Evolutionary conservation across 1,140 invertebrate genomes (phyloP), one percentile per base, ranked within the genome.

Genomic region (fruit fly (Drosophila melanogaster)): DNA sequence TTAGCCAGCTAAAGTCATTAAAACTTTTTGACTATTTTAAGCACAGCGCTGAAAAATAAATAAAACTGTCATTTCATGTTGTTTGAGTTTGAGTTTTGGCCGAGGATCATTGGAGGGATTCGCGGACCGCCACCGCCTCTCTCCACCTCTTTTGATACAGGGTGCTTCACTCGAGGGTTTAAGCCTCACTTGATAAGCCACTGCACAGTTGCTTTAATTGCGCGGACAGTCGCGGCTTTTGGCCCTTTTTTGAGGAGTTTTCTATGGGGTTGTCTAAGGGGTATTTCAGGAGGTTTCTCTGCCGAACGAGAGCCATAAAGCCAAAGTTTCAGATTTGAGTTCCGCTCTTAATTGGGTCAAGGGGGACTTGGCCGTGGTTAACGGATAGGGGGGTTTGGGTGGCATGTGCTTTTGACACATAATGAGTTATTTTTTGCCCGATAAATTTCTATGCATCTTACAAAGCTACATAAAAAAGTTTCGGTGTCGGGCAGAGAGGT

Each of bases 1-100:
- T 78, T 65, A 73, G 37, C 57, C 77, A 70, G 67, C 58, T 77
- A 79, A 89, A 89, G 84, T 89, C 84, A 89, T 89, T 89, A 89
- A 89, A 89, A 89, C 77, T 84, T 89, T 77, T 89, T 50, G 79
- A 89, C 84, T 84, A 89, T 89, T 89, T 89, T 80, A 79, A 84
- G 61, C 76, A 61, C 53, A 69, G 60, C 76, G 56, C 59, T 62
- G 61, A 78, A 69, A 87, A 83, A 79, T 77, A 62, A 87, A 83
- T 69, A 75, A 66, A 87, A 79, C 81, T 89, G 79, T 87, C 62
- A 81, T 87, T 87, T 86, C 70, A 87, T 85, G 84, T 86, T 87
- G 78, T 87, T 84, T 80, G 60, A 89, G 67, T 89, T 89, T 83
- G 85, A 84, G 71, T 89, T 89, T 87, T 83, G 74, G 71, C 41